Conservation (phyloP, 2,113 vertebrate genomes). For the Dolichallabes microphthalmus region DNA sequence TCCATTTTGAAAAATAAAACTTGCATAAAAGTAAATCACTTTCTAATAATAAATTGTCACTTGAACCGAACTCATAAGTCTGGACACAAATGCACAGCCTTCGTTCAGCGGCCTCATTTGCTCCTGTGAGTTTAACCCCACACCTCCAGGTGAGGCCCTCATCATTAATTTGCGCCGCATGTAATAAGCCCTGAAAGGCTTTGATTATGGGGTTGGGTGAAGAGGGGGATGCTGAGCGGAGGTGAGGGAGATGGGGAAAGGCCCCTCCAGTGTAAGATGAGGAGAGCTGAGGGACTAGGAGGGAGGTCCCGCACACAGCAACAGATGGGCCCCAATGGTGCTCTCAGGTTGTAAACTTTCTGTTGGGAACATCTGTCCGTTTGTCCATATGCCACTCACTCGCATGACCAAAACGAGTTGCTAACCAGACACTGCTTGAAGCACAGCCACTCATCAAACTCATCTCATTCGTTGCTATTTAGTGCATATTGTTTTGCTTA, state of each 20-base stretch:
- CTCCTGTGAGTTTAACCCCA: slow-evolving; percentile 47
- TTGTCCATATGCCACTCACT: slow-evolving; percentile 73
- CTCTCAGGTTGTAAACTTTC: slow-evolving; percentile 77
- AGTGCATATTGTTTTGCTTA: neutral
- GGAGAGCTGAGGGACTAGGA: slow-evolving; percentile 61
- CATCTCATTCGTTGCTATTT: neutral
- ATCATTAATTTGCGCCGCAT: slow-evolving; percentile 46
- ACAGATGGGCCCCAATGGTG: slow-evolving; percentile 73
- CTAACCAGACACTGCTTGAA: neutral
- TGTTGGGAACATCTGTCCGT: slow-evolving; percentile 76
- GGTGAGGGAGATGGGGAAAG: slow-evolving; percentile 62
- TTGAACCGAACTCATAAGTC: neutral
- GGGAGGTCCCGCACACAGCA: slow-evolving; percentile 66
- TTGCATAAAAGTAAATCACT: neutral
- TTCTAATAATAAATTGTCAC: neutral
- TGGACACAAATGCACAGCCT: slow-evolving; percentile 11
- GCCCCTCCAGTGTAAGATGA: slow-evolving; percentile 50
- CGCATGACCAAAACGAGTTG: slow-evolving; percentile 18
- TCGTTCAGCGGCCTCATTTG: slow-evolving; percentile 20
- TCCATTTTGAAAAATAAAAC: neutral
- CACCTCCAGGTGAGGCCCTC: slow-evolving; percentile 52
- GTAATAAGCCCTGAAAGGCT: slow-evolving; percentile 43
- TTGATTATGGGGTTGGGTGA: slow-evolving; percentile 46
- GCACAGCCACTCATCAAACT: slow-evolving; percentile 20
- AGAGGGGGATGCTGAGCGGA: slow-evolving; percentile 38